Base-by-base conservation (phyloP, 2,113 vertebrate genomes). In the Bos javanicus region DNA sequence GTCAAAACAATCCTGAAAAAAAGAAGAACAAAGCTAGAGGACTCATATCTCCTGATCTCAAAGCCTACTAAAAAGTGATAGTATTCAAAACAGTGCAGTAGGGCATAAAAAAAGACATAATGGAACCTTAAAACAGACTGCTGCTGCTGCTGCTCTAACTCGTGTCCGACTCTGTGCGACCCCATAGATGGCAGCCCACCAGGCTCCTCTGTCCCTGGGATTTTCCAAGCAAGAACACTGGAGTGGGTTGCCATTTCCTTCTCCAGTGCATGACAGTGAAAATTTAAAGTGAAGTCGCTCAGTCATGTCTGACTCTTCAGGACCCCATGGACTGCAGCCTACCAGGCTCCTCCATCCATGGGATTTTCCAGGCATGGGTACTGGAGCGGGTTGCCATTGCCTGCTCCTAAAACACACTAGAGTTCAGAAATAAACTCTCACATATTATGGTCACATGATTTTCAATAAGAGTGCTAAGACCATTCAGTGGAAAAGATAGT, bases 151-250 rank as follows among this genome's bases (percentile, higher is more conserved):
- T 64, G 62, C 15, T 36, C 30, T 36, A 36, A 48, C 48, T 5
- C 0, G 0, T 36, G n/a, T 36, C 64, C 0, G 2, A 23, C 9
- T 39, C 67, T 39, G n/a, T 39, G n/a, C 5, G 0, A 71, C 67
- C 19, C 19, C 5, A 12, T 6, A 39, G 19, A 39, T 0, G n/a
- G 67, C 67, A 71, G 5, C n/a, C 67, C 67, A 71, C 10, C 19
- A 71, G 19, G n/a, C 10, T 71, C 19, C n/a, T 1, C n/a, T 0
- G 0, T 39, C n/a, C 10, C n/a, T 39, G 19, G 19, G n/a, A 71
- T 71, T 71, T 19, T 39, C 67, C 10, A 23, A 10, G n/a, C 67
- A 71, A 71, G n/a, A 71, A 36, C 64, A 21, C 9, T 71, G n/a
- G n/a, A 71, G n/a, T 71, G 17, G n/a, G 64, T 21, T 71, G 64